Evolutionary conservation across 2,797 vertebrate genomes (phyloP), one percentile per base, ranked within the genome.

Genomic region (Phrynocephalus guinanensis): DNA sequence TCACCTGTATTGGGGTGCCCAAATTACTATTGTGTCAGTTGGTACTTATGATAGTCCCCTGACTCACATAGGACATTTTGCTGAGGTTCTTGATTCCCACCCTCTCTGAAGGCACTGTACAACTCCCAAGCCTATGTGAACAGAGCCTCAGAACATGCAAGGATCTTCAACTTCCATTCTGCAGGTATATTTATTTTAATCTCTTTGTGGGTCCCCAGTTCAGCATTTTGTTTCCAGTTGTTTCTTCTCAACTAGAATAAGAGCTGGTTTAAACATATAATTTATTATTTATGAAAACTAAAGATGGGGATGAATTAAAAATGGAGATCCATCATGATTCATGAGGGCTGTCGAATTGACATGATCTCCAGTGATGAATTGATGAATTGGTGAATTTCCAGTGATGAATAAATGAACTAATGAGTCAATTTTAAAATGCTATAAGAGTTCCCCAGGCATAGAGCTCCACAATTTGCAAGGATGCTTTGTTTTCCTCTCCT

Each of bases 261-360:
- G 18, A 71, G 67, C 26, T 24, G 13, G 52, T 56, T 56, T 56
- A 13, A 56, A 56, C 52, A 56, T 56, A 52, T 28, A 24, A 75
- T 75, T 84, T 26, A 84, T 84, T 75, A 75, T 84, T 84, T 38
- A 75, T 84, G 83, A 75, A 84, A 75, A 38, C 30, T 20, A 44
- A 44, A 44, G 38, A 44, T 44, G 38, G 38, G 38, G 38, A 44
- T 44, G 38, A 44, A 44, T 44, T 44, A 44, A 44, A 44, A 44
- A 44, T 44, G 38, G 38, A 44, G 38, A 44, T 44, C 38, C 38
- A 44, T 44, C 38, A 44, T 44, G 38, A 44, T 44, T 44, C 38
- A 44, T 44, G 3, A 44, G 38, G 38, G 38, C 38, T 44, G 38
- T 44, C 38, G 3, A 44, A 44, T 44, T 44, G 38, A 44, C 38